Evolutionary conservation across 2,113 vertebrate genomes (phyloP).

Genomic region (Trogon surrucura): DNA sequence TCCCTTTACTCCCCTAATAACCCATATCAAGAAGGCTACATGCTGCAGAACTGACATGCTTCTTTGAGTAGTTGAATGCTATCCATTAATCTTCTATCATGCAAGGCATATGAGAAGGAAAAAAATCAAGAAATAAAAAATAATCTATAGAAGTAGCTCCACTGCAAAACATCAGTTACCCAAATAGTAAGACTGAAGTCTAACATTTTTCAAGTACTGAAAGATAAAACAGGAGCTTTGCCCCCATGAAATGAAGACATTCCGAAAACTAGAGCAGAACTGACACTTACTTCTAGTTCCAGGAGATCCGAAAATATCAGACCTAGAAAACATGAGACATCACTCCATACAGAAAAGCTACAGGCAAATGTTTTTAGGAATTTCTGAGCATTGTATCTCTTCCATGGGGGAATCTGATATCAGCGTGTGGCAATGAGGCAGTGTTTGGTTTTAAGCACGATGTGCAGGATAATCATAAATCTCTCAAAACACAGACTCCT

Average conservation of each 20-base stretch:
- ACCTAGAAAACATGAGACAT: constrained; percentile 53
- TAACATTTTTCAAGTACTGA: neutral
- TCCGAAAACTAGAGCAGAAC: constrained; percentile 49
- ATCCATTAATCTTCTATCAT: neutral
- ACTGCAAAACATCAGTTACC: neutral
- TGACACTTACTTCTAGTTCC: constrained; percentile 52
- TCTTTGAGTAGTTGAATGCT: neutral
- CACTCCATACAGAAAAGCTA: constrained; percentile 6
- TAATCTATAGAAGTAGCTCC: neutral
- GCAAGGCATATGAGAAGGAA: neutral
- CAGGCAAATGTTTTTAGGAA: neutral
- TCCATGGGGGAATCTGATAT: neutral
- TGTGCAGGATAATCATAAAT: neutral
- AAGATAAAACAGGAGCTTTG: neutral
- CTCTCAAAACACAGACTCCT: neutral
- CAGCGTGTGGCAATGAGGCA: neutral
- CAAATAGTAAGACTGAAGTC: neutral
- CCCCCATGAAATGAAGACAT: neutral
- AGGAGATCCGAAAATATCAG: constrained; percentile 53
- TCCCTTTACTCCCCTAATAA: neutral
- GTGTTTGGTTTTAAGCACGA: neutral
- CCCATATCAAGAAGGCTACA: neutral
- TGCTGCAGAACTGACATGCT: neutral
- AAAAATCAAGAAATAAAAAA: neutral
- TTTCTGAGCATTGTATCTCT: neutral